Evolutionary conservation across 2,113 vertebrate species (phyloP), one percentile per base, ranked within the genome.

Genomic region (Datnioides undecimradiatus): DNA sequence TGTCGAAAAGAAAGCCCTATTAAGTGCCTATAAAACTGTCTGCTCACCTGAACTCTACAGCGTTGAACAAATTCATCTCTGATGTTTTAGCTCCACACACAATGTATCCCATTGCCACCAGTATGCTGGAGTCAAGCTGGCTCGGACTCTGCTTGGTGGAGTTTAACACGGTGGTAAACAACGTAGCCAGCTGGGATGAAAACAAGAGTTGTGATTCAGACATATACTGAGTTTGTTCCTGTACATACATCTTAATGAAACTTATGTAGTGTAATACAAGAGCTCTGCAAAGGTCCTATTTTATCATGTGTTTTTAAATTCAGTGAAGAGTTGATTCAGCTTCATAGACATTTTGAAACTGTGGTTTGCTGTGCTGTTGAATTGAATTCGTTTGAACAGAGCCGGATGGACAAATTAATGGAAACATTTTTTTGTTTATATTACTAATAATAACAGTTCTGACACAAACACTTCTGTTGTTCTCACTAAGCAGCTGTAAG

Each of bases 11-110:
- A 31, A 19, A 2, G 12, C 19, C 1, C 7, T 7, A 27, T 34
- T 6, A 48, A 2, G 11, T 2, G 1, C 23, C 8, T 38, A 8
- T 76, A 23, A 10, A 41, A 17, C 19, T 33, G 14, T 62, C 49
- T 38, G 54, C 86, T 86, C 74, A 96, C 95, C 95, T 95, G 84
- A 96, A 95, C 90, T 96, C 94, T 13, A 93, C 69, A 7, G 94
- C 82, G 63, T 94, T 94, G 21, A 96, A 93, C 10, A 27, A 72
- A n/a, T 54, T 80, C 1, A 96, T 92, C 29, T 94, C 90, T 21
- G 88, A 29, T 31, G 51, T 36, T 46, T 90, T 91, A 19, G 94
- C 92, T 27, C 95, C 95, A 27, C 95, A 96, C 60, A 96, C 67
- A 10, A 94, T 91, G 85, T 95, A 48, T 48, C 95, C 95, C 86